Percentiles rank a stretch among this genome's conserved stretches.
These are phyloP conservation scores for Misgurnus anguillicaudatus DNA, from an alignment of 2,113 vertebrate genomes.

Conservation along the genomic window DNA sequence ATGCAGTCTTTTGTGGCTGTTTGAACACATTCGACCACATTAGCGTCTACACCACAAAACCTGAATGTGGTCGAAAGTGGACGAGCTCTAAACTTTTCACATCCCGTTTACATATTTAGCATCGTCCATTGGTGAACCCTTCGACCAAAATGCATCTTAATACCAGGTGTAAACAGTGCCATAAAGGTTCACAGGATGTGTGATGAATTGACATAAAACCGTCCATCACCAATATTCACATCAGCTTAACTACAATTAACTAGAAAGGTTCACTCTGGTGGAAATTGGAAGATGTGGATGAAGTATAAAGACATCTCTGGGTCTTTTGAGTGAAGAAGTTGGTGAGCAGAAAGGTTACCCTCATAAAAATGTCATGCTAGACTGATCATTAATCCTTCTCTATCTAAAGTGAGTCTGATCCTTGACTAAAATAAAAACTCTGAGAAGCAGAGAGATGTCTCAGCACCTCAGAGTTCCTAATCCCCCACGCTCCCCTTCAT, in stretches of 20 bases:
- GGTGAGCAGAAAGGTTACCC: constrained; percentile 65
- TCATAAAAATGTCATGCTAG: constrained; percentile 72
- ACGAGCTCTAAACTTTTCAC: no score
- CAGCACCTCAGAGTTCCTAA: constrained; percentile 80
- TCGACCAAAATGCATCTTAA: no score
- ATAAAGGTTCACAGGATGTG: no score
- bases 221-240: no score
- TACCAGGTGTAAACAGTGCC: no score
- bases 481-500: constrained; percentile 70
- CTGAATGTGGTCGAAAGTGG: no score
- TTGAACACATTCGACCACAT: no score
- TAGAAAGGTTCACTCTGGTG: background rate
- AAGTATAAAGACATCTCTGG: constrained; percentile 48
- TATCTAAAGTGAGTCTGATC: constrained; percentile 77
- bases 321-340: constrained; percentile 67
- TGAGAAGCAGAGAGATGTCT: constrained; percentile 77
- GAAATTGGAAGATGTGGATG: constrained; percentile 45
- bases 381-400: constrained; percentile 75
- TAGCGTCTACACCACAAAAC: no score
- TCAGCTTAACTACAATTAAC: constrained; percentile 22
- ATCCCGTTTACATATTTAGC: no score
- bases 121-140: no score
- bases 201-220: no score
- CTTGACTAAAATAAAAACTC: constrained; percentile 74
- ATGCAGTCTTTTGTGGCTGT: no score